A percentile compares a stretch with the other conserved stretches of the same genome.
Evolutionary conservation across 23 tunicate species (phyloP).

Genomic region (Clavelina lepadiformis): DNA sequence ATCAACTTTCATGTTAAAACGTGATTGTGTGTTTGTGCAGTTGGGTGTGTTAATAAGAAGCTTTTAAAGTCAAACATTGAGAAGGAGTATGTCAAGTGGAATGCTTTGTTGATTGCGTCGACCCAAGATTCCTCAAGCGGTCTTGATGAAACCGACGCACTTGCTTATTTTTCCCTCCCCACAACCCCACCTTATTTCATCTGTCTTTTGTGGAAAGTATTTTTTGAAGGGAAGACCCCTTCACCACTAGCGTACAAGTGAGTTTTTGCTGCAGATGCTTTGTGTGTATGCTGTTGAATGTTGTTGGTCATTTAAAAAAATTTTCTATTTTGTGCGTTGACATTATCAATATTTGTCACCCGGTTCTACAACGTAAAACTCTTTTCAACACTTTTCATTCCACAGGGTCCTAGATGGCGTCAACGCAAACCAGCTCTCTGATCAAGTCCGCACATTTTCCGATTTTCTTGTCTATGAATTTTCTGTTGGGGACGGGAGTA

Average conservation of each 20-base stretch:
- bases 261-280: no score
- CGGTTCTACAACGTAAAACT: background rate
- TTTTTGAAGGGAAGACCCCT: constrained; percentile 50
- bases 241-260: constrained; percentile 53
- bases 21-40: constrained; percentile 7
- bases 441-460: constrained; percentile 76
- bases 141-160: constrained; percentile 34
- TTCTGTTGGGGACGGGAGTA: constrained; percentile 45
- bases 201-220: constrained; percentile 83
- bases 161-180: constrained; percentile 37
- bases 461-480: constrained; percentile 78
- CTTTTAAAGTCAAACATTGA: constrained; percentile 49
- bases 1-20: no score
- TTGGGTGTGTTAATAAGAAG: constrained; percentile 46
- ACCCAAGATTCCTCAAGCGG: background rate
- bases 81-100: constrained; percentile 65
- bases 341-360: no score
- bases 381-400: background rate
- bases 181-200: constrained; percentile 37
- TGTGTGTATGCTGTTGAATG: no score
- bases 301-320: no score
- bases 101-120: constrained; percentile 35
- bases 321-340: no score
- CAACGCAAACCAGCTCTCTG: constrained; percentile 38
- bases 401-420: constrained; percentile 42